A percentile compares a stretch with the other conserved stretches of the same genome.
Conservation (phyloP, 1,140 invertebrate genomes). For the Drosophila takahashii region DNA sequence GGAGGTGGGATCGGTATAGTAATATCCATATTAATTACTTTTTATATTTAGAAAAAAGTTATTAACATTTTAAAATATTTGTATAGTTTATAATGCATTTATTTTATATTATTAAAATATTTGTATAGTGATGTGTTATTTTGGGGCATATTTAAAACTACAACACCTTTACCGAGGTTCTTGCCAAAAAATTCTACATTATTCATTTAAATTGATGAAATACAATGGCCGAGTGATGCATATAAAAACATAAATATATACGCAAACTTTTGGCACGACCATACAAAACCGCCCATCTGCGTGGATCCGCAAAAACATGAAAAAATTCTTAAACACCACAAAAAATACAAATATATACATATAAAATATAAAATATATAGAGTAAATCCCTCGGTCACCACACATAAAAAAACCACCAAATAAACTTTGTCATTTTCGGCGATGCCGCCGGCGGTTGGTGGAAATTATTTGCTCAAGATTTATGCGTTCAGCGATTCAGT, state of each 20-base stretch:
- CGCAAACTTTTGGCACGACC: conserved; percentile 36
- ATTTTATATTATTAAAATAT: no score
- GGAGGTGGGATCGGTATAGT: not conserved
- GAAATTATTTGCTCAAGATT: conserved; percentile 62
- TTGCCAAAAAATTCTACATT: conserved; percentile 7
- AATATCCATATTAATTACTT: no score
- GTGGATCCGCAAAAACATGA: conserved; percentile 30
- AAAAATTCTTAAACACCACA: not conserved
- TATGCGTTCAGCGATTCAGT: conserved; percentile 38
- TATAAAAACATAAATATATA: conserved; percentile 16
- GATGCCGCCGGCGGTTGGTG: conserved; percentile 23
- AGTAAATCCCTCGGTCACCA: conserved; percentile 25
- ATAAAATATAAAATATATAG: conserved; percentile 26
- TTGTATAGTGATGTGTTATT: not conserved
- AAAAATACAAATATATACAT: conserved; percentile 2
- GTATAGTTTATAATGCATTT: no score
- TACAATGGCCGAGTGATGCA: not conserved
- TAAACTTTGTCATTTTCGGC: conserved; percentile 64
- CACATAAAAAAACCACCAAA: conserved; percentile 56
- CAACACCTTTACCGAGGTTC: not conserved
- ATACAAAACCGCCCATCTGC: conserved; percentile 51
- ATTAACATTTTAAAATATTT: no score
- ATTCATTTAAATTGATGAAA: conserved; percentile 34
- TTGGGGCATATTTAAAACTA: not conserved
- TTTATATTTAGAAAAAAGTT: no score